Evolutionary conservation across 2,113 vertebrate genomes (phyloP), one percentile per base, ranked within the genome.

Genomic region (Brachypodius melanocephalos): DNA sequence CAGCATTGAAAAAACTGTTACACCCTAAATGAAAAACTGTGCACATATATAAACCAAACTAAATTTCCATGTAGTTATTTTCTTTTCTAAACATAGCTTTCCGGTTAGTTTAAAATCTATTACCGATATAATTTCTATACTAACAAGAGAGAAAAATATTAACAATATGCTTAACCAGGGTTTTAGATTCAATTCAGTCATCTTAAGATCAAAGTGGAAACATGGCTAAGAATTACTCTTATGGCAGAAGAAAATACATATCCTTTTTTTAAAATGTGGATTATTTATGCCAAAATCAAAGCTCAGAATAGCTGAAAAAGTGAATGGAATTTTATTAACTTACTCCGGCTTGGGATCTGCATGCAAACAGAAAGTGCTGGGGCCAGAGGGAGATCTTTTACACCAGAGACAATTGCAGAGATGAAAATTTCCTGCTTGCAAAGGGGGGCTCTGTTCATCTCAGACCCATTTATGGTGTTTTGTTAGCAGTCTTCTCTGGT

Each of bases 381-480:
- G 58, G 31, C 1, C 0, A 0, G 57, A 19, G 38, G 34, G 49
- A 62, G 32, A 84, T 79, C n/a, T 2, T 86, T 91, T 79, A 43
- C 68, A 95, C 25, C 38, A 69, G 36, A 28, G 38, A 87, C 76
- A 88, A 93, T 58, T 78, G 62, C 89, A 97, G 96, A 97, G 93
- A 90, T 88, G 86, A 95, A 81, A 31, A 71, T 94, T 93, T 88
- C 59, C 79, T 65, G 13, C 4, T 85, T 84, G 78, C 76, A 94
- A 85, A 46, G 46, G 43, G 69, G 52, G 46, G 9, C 29, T 95
- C 96, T 89, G 87, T 89, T 85, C 46, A 80, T 67, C 88, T 3
- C 10, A 76, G 90, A 85, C 84, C 58, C 67, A 61, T 55, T 85
- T 25, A 57, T 22, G 32, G 34, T 46, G 58, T 68, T 91, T 89